A percentile compares a stretch with the other conserved stretches of the same genome.
These are phyloP conservation scores for Cyanocitta stelleri DNA, from an alignment of 2,113 vertebrate species.

Conservation along the genomic window DNA sequence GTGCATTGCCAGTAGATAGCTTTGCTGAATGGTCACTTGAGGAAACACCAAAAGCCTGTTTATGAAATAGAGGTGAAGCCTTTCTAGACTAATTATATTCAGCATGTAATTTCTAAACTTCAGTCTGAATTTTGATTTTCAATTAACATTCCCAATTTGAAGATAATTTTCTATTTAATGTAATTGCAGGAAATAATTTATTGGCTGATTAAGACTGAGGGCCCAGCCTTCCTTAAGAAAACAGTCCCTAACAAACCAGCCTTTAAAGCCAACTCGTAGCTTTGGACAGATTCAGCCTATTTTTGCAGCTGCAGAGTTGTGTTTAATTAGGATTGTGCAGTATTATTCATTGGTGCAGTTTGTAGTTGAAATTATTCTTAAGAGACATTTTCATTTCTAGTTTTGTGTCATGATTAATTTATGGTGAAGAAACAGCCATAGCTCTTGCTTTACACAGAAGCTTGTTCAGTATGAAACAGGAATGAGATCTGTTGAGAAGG, in stretches of 20 bases:
- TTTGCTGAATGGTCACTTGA: conserved; percentile 74
- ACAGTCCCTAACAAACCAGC: conserved; percentile 75
- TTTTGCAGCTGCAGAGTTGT: conserved; percentile 87
- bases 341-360: conserved; percentile 79
- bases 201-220: conserved; percentile 92
- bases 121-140: conserved; percentile 91
- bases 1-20: conserved; percentile 66
- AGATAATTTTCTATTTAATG: conserved; percentile 89
- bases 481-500: conserved; percentile 44
- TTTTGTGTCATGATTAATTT: conserved; percentile 79
- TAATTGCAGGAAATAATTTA: conserved; percentile 97
- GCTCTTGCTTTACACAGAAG: conserved; percentile 62
- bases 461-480: conserved; percentile 45
- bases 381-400: conserved; percentile 73
- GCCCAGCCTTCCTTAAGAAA: conserved; percentile 83
- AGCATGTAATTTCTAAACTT: conserved; percentile 83
- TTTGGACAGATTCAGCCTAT: conserved; percentile 82
- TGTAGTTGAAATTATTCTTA: conserved; percentile 76
- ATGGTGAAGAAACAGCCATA: conserved; percentile 65
- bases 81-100: conserved; percentile 77
- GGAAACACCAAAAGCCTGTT: conserved; percentile 73
- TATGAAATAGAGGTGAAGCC: conserved; percentile 79
- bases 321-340: conserved; percentile 80
- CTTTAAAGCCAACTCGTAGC: conserved; percentile 72
- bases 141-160: conserved; percentile 91